Percentiles rank a stretch among this genome's conserved stretches.
Evolutionary conservation across 1,140 invertebrate species (phyloP).

Genomic region (Nasonia giraulti): DNA sequence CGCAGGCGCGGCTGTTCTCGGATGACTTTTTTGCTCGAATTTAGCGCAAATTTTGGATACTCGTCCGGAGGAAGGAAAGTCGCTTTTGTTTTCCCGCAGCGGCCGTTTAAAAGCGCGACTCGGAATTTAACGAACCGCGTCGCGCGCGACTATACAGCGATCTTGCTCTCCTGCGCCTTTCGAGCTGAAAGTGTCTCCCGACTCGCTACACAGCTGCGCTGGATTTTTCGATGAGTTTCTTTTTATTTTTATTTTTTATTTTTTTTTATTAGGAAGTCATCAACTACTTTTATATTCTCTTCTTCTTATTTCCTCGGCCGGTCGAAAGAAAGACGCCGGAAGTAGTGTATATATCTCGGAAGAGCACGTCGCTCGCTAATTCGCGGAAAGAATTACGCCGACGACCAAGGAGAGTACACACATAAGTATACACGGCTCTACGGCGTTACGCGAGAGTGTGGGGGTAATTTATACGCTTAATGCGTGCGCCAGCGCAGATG

Average conservation of each 20-base stretch:
- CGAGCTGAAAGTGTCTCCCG: too few relatives aligned
- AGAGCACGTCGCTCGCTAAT: conserved; percentile 32
- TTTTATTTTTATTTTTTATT: too few relatives aligned
- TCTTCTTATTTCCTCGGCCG: background rate
- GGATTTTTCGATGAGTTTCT: too few relatives aligned
- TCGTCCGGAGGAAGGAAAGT: too few relatives aligned
- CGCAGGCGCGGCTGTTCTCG: background rate
- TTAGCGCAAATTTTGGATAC: too few relatives aligned
- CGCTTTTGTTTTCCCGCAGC: too few relatives aligned
- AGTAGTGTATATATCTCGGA: background rate
- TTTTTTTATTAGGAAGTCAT: too few relatives aligned
- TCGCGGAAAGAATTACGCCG: conserved; percentile 39
- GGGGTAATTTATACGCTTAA: conserved; percentile 30
- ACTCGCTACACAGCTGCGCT: too few relatives aligned
- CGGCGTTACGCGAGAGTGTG: background rate
- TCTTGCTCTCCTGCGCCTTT: too few relatives aligned
- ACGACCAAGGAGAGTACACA: background rate
- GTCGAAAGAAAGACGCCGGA: background rate
- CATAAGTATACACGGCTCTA: background rate
- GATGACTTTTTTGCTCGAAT: background rate
- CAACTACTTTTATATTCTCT: background rate
- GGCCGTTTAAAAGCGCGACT: too few relatives aligned
- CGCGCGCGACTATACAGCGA: too few relatives aligned
- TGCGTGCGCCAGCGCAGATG: background rate
- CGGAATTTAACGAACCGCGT: too few relatives aligned